Percentiles rank a stretch among this genome's conserved stretches.
These are phyloP conservation scores for Aporrectodea caliginosa DNA, from an alignment of 1,140 invertebrate genomes.

Conservation along the genomic window DNA sequence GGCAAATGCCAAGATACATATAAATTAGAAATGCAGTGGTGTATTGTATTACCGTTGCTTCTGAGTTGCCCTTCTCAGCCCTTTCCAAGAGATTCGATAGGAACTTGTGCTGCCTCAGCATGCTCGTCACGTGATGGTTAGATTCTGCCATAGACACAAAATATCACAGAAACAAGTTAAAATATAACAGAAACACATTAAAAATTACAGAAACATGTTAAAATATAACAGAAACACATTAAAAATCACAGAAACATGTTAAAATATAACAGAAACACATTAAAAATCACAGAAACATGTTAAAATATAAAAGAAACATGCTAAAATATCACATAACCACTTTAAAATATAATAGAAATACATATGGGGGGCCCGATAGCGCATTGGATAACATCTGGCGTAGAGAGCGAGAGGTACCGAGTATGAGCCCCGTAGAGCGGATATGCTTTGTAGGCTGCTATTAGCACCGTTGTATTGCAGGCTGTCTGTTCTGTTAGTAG, in stretches of 20 bases:
- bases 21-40: no score
- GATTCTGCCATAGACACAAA: constrained; percentile 62
- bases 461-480: no score
- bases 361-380: no score
- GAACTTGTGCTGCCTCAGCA: constrained; percentile 74
- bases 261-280: constrained; percentile 33
- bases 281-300: constrained; percentile 21
- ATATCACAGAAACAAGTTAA: constrained; percentile 16
- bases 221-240: constrained; percentile 32
- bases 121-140: constrained; percentile 67
- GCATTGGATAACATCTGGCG: no score
- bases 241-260: constrained; percentile 20
- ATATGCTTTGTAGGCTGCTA: no score
- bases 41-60: no score
- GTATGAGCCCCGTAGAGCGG: no score
- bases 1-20: no score
- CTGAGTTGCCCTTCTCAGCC: constrained; percentile 57
- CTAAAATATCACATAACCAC: no score
- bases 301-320: constrained; percentile 16
- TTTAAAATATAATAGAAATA: no score
- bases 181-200: constrained; percentile 34
- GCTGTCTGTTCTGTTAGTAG: no score
- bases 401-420: no score
- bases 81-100: constrained; percentile 64
- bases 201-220: constrained; percentile 15